Evolutionary conservation across 2,113 vertebrate species (phyloP), one percentile per base, ranked within the genome.

Genomic region (Ahaetulla prasina): DNA sequence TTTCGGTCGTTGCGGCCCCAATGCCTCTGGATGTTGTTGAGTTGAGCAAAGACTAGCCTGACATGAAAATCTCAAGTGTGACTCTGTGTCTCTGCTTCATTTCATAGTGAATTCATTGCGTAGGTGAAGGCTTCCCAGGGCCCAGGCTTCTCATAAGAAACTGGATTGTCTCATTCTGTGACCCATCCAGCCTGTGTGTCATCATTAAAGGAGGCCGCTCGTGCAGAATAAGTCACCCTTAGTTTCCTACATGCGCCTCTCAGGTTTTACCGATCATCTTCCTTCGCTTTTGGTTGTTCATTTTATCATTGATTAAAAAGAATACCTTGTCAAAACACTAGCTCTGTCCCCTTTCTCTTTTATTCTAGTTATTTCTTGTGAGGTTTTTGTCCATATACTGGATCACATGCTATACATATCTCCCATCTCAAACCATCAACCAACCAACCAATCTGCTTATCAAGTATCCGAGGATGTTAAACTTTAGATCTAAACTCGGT

Each of bases 271-370:
- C 18, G 68, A 84, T 49, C 87, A 30, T 80, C 63, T 84, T 92
- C 87, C 52, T 89, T 85, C 47, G 16, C 23, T 52, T 88, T 88
- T 52, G 53, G 57, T 55, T 92, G 60, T 92, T 88, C 86, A 25
- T 92, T 92, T 92, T 84, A 92, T 92, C 91, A 57, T 85, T 84
- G 87, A 92, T 92, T 92, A 92, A 92, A 92, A 89, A 68, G 63
- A 85, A 85, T n/a, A 57, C 68, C 63, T 89, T 92, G 87, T 92
- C 87, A 80, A 92, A 92, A 92, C 87, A 22, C 87, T 35, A 92
- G 87, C 88, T 49, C 57, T 50, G 91, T 92, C 18, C 57, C 85
- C 30, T 91, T 91, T 57, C 90, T 91, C 20, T 91, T 91, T 91
- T 87, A 35, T 87, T 91, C 11, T 91, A 86, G 91, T 85, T 55